phyloP scores from a whole-genome alignment of 2,113 vertebrate genomes.

The Alethe castanea region DNA sequence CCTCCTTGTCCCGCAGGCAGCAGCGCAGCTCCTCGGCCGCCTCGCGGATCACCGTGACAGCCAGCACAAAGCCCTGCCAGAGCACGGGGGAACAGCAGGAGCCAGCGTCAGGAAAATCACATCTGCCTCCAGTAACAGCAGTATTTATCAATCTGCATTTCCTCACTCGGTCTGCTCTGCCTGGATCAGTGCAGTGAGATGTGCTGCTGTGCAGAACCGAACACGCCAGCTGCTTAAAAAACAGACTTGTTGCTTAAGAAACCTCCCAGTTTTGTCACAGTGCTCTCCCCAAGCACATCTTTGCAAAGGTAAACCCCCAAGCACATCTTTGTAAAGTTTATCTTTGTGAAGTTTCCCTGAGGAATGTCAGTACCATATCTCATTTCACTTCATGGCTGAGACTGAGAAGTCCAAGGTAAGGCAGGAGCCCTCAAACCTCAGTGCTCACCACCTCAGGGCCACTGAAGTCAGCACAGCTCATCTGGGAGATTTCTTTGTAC shows the following conservation, averaged over 20 bases:
- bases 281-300: neutral
- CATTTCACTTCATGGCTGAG: neutral
- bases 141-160: neutral
- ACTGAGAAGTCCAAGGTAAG: neutral
- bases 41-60: constrained; percentile 90
- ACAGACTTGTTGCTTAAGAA: neutral
- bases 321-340: neutral
- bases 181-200: accelerated
- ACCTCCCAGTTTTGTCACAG: neutral
- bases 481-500: neutral
- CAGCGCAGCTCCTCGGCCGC: constrained; percentile 94
- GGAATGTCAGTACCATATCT: neutral
- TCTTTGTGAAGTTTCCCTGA: neutral
- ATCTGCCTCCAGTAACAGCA: constrained; percentile 15
- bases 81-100: neutral
- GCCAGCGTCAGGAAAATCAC: neutral
- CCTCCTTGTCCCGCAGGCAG: constrained; percentile 92
- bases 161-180: neutral
- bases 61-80: constrained; percentile 89
- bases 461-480: neutral
- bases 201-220: neutral
- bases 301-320: neutral
- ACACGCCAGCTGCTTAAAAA: neutral
- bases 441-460: neutral
- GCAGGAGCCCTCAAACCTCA: neutral